Percentiles rank a stretch among this genome's conserved stretches.
These are phyloP conservation scores for Psittacula cyanocephala DNA, from an alignment of 2,113 vertebrate species.

Conservation along the genomic window DNA sequence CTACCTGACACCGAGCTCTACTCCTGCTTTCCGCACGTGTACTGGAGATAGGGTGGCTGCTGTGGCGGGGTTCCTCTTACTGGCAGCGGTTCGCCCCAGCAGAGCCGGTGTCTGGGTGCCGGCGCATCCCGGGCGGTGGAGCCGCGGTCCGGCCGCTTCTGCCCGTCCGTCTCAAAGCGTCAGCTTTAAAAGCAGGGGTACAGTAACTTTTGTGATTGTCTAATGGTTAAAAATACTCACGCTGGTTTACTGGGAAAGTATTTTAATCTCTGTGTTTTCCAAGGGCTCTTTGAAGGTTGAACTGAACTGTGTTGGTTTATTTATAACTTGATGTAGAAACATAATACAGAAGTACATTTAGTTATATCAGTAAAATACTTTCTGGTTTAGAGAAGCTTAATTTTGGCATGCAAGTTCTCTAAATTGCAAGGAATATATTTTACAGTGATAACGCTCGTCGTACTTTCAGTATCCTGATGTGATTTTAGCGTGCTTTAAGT, in stretches of 20 bases:
- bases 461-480: neutral
- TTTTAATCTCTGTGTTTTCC: conserved; percentile 41
- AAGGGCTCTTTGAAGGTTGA: neutral
- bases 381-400: neutral
- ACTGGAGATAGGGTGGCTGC: neutral
- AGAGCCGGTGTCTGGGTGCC: neutral
- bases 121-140: neutral
- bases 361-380: neutral
- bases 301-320: neutral
- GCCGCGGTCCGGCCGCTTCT: neutral
- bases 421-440: neutral
- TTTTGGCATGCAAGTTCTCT: neutral
- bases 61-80: rapidly evolving
- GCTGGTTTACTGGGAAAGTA: conserved; percentile 45
- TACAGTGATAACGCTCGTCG: too few species aligned
- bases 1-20: neutral
- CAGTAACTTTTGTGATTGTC: conserved; percentile 19
- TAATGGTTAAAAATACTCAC: conserved; percentile 58
- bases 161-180: rapidly evolving
- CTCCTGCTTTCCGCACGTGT: neutral
- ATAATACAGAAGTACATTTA: neutral
- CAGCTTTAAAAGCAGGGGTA: neutral
- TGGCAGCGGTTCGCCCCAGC: neutral
- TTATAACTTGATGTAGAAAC: conserved; percentile 13
- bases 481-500: neutral